A percentile compares a stretch with the other conserved stretches of the same genome.
Conservation (phyloP, 2,797 vertebrate species). For the Pogoniulus pusillus region DNA sequence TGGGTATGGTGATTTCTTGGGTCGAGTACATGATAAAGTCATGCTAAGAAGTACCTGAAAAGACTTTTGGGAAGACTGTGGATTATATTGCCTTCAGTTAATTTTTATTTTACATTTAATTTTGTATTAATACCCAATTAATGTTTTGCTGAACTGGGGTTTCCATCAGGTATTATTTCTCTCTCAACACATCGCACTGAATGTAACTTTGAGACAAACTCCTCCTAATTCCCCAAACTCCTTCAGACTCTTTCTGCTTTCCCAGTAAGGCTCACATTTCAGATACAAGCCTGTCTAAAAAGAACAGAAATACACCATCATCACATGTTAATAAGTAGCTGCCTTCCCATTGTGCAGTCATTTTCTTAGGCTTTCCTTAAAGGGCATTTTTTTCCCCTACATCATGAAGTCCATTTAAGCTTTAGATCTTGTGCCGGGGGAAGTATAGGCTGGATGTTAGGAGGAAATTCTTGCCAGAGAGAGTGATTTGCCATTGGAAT, state of each 20-base stretch:
- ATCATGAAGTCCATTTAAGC: neutral
- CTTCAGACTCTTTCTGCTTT: neutral
- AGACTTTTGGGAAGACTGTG: neutral
- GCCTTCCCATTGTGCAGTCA: neutral
- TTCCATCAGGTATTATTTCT: neutral
- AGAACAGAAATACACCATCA: neutral
- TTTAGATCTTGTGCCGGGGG: neutral
- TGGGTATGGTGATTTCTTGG: neutral
- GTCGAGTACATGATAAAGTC: neutral
- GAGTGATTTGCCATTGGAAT: too few relatives aligned
- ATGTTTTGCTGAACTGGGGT: neutral
- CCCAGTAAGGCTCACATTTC: conserved; percentile 1
- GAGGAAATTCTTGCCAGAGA: too few relatives aligned
- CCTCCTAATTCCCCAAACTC: neutral
- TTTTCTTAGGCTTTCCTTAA: neutral
- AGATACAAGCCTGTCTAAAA: neutral
- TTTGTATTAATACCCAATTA: neutral
- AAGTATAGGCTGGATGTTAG: too few relatives aligned
- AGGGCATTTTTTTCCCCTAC: neutral
- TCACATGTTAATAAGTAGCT: neutral
- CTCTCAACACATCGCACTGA: neutral
- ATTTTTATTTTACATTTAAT: conserved; percentile 19
- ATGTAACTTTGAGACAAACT: neutral
- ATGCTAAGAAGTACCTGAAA: neutral
- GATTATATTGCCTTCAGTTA: neutral